Percentiles rank a stretch among this genome's conserved stretches.
These are phyloP conservation scores for Babylonia areolata DNA, from an alignment of 1,140 invertebrate species.

Conservation along the genomic window DNA sequence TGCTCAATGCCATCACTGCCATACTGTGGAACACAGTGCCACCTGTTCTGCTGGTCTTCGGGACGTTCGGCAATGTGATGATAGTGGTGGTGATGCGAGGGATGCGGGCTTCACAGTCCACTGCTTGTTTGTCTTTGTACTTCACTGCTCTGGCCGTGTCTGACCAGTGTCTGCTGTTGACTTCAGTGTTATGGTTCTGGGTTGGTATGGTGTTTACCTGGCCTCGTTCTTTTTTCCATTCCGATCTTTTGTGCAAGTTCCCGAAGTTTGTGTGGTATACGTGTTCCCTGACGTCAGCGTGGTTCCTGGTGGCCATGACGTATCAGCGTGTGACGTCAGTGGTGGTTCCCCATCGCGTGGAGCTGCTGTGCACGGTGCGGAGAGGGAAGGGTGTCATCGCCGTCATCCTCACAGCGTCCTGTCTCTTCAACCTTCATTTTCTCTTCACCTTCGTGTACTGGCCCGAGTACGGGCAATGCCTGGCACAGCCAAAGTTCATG, in stretches of 20 bases:
- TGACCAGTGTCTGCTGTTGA: no score
- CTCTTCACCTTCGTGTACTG: not conserved
- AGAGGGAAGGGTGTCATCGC: not conserved
- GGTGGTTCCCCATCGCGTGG: slow-evolving; percentile 5
- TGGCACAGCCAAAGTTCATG: not conserved
- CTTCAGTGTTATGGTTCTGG: not conserved
- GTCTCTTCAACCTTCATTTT: not conserved
- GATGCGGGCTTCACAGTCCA: no score
- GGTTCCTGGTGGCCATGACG: slow-evolving; percentile 22
- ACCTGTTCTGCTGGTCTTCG: no score
- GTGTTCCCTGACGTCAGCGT: slow-evolving; percentile 2
- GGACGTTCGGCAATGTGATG: no score
- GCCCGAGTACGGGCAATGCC: not conserved
- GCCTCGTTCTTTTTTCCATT: not conserved
- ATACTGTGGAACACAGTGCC: no score
- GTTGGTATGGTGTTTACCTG: no score
- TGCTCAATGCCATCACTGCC: no score
- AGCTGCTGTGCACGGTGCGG: not conserved
- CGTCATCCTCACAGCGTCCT: not conserved
- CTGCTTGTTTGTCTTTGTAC: no score
- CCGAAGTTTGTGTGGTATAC: not conserved
- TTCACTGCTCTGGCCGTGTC: no score
- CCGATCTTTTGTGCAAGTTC: not conserved
- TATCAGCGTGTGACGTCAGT: no score
- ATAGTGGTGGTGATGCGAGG: no score